A percentile compares a stretch with the other conserved stretches of the same genome.
Evolutionary conservation across 2,797 vertebrate genomes (phyloP).

Genomic region (Chaenodraco wilsoni): DNA sequence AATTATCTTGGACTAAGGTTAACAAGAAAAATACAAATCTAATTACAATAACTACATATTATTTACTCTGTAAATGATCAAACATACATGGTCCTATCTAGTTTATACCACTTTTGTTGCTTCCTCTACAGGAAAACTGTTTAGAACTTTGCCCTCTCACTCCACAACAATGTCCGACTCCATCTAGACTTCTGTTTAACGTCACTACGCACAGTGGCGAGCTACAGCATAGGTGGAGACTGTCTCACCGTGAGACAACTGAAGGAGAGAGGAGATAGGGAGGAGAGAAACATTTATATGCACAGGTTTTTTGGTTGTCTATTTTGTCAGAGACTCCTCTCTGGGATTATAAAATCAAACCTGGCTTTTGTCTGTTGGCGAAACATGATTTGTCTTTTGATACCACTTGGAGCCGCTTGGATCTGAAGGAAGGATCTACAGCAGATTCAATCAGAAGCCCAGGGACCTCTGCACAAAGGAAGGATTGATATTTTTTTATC

Average conservation of each 20-base stretch:
- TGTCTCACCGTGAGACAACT: background rate
- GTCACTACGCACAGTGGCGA: constrained; percentile 12
- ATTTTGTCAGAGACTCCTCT: background rate
- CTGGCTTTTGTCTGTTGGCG: background rate
- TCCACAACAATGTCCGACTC: constrained; percentile 1
- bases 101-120: constrained; percentile 1
- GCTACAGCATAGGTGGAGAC: background rate
- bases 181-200: constrained; percentile 30
- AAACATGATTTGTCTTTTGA: background rate
- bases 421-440: constrained; percentile 23
- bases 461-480: background rate
- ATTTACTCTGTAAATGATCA: constrained; percentile 19
- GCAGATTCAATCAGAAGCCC: constrained; percentile 7
- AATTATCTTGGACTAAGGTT: background rate
- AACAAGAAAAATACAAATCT: background rate
- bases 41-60: background rate
- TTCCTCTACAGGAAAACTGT: background rate
- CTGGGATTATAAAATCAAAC: constrained; percentile 7
- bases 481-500: constrained; percentile 25
- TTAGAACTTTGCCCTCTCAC: constrained; percentile 64
- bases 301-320: background rate
- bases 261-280: background rate
- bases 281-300: background rate
- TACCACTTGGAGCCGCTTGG: background rate
- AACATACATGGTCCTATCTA: background rate